Base-by-base conservation (phyloP, 1,140 invertebrate genomes). In the Tetraneura akinire region DNA sequence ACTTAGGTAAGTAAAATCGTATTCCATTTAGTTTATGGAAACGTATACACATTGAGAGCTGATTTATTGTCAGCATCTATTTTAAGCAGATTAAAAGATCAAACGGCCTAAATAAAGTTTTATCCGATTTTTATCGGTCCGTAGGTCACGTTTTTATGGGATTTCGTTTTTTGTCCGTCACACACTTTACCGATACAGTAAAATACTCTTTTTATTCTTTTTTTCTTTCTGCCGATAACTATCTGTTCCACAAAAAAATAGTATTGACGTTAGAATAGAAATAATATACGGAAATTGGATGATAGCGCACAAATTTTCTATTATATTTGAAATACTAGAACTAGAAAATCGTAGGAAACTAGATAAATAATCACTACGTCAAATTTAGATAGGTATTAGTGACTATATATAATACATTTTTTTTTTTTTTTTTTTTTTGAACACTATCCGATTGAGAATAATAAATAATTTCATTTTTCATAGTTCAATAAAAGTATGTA, bases 31-130 rank as follows among this genome's bases (percentile, higher is more conserved):
- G 6, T 71, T 51, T 29, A n/a, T 29, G 10, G 8, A 13, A 70
- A 70, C 29, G 16, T 68, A n/a, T n/a, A n/a, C 23, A 51, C 29
- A n/a, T 16, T 29, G 9, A 62, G 3, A 18, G 42, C 74, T 78
- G 74, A 78, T 78, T 78, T 78, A 78, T 78, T 62, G 37, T 60
- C 21, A 62, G 55, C 21, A 60, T 47, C 29, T 45, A 78, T 78
- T 78, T 47, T 60, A 78, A 62, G 21, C 37, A 60, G 74, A 60
- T 78, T 78, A 78, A 78, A 78, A 78, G 74, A 78, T 78, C 74
- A 78, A 78, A 78, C n/a, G 29, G 55, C 11, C 21, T 37, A 42
- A 53, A 78, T 60, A 78, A 78, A 78, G 37, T 78, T 78, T 62
- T 78, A 57, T 74, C 71, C 51, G 71, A 74, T 74, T 74, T 74